A percentile compares a stretch with the other conserved stretches of the same genome.
Evolutionary conservation across 2,797 vertebrate genomes (phyloP).

Genomic region (Dicrostonyx torquatus): DNA sequence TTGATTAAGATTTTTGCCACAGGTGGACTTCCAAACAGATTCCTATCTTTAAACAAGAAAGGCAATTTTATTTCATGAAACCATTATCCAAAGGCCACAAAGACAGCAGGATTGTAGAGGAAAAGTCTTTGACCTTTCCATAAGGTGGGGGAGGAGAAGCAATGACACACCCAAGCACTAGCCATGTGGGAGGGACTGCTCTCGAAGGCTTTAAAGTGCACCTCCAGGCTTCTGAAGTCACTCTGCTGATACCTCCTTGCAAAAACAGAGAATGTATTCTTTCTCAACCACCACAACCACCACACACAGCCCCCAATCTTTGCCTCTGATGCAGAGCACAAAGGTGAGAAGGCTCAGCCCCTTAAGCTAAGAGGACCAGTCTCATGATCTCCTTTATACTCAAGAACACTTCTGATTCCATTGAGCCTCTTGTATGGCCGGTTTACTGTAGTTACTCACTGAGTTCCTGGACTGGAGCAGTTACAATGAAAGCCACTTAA

Average conservation of each 20-base stretch:
- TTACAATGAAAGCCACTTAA: conserved; percentile 22
- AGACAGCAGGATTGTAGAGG: background rate
- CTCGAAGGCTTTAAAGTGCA: background rate
- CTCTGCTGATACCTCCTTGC: background rate
- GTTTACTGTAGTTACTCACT: background rate
- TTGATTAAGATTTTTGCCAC: background rate
- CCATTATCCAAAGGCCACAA: conserved; percentile 50
- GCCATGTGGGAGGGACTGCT: background rate
- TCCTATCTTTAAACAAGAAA: background rate
- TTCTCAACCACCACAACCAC: background rate
- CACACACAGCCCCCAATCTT: background rate
- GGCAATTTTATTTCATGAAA: conserved; percentile 33
- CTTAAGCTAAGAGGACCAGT: background rate
- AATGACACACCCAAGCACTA: background rate
- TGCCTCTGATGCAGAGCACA: background rate
- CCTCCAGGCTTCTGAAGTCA: background rate
- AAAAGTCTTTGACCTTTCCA: background rate
- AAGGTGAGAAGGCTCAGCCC: conserved; percentile 19
- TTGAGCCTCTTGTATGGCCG: conserved; percentile 10
- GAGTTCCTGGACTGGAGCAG: background rate
- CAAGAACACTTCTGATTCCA: conserved; percentile 39
- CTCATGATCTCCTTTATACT: conserved; percentile 30
- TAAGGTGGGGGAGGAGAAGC: background rate
- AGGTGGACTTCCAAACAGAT: conserved; percentile 39
- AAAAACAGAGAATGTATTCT: conserved; percentile 5